Evolutionary conservation across 2,113 vertebrate genomes (phyloP).

Genomic region (Elephantulus edwardii): DNA sequence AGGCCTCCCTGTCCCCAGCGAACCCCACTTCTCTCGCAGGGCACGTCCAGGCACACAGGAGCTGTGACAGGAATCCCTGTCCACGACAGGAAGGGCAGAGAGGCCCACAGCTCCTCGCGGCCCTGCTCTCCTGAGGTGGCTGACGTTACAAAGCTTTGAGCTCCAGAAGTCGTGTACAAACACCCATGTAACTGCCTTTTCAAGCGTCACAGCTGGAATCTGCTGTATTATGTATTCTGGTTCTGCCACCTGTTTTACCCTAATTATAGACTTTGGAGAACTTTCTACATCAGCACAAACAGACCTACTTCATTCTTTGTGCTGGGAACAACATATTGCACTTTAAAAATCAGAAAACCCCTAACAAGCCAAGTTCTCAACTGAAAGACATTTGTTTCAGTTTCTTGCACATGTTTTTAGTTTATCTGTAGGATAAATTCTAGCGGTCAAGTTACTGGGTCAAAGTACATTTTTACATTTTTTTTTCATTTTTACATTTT

Average conservation of each 20-base stretch:
- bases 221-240: background rate
- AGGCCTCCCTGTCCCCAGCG: background rate
- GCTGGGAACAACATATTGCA: background rate
- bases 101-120: background rate
- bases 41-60: background rate
- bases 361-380: background rate
- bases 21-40: background rate
- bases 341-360: background rate
- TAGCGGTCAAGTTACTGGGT: background rate
- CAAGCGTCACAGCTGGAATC: background rate
- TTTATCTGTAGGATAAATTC: background rate
- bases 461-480: background rate
- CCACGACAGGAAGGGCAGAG: background rate
- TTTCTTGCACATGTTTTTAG: conserved; percentile 9
- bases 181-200: background rate
- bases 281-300: background rate
- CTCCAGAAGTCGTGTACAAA: background rate
- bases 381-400: background rate
- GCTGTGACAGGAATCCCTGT: too few relatives aligned
- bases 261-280: background rate
- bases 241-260: background rate
- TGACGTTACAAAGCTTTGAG: background rate
- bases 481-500: background rate
- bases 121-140: background rate
- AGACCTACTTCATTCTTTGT: background rate